A percentile compares a stretch with the other conserved stretches of the same genome.
phyloP scores from a whole-genome alignment of 1,140 invertebrate species.

The Caenorhabditis latens region DNA sequence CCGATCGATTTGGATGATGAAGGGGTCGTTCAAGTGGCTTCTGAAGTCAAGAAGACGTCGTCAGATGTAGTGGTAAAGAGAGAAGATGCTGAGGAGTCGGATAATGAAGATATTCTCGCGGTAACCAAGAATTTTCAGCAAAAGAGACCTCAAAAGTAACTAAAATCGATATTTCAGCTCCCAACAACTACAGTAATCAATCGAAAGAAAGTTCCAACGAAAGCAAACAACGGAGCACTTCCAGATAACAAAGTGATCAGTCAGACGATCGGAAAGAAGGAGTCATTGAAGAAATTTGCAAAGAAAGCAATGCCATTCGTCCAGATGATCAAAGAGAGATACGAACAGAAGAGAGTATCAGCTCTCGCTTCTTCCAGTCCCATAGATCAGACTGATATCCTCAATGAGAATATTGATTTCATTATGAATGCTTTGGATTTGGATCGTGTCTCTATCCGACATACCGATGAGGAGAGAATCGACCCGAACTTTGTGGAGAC shows the following conservation, averaged over 20 bases:
- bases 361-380: slow-evolving; percentile 57
- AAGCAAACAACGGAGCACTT: slow-evolving; percentile 80
- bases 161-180: slow-evolving; percentile 16
- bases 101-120: slow-evolving; percentile 24
- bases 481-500: slow-evolving; percentile 90
- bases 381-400: slow-evolving; percentile 80
- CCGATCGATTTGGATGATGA: slow-evolving; percentile 45
- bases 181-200: slow-evolving; percentile 87
- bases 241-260: slow-evolving; percentile 94
- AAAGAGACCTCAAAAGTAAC: neutral
- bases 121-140: neutral
- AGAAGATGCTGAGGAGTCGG: slow-evolving; percentile 42
- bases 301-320: slow-evolving; percentile 98
- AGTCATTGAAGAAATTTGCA: slow-evolving; percentile 88
- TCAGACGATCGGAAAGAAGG: slow-evolving; percentile 83
- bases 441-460: slow-evolving; percentile 85
- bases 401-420: slow-evolving; percentile 86
- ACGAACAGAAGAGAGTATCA: slow-evolving; percentile 53
- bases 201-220: slow-evolving; percentile 83
- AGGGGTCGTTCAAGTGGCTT: neutral
- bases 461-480: slow-evolving; percentile 84
- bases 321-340: slow-evolving; percentile 81
- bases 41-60: neutral
- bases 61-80: slow-evolving; percentile 16
- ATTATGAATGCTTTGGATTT: slow-evolving; percentile 89